Evolutionary conservation across 2,888 invertebrate genomes (phyloP), one percentile per base, ranked within the genome.

Genomic region (Himalopsyche tibetana): DNA sequence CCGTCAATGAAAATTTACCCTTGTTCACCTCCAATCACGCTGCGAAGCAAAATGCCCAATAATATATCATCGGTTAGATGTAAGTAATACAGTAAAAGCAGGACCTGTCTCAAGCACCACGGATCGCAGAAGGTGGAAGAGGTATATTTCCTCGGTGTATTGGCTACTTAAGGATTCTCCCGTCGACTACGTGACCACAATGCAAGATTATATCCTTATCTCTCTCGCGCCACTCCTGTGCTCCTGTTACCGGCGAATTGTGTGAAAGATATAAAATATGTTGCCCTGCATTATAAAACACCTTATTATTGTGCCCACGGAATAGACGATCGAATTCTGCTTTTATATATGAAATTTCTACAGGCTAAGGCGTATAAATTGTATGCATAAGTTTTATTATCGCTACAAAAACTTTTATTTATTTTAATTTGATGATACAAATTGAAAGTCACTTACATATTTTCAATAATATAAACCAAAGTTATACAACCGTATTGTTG

Each of bases 131-230:
- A 42, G 83, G 74, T 80, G 45, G 80, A 55, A 79, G 84, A 84
- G 84, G 80, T 55, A 63, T 63, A 28, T 55, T 79, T 83, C 81
- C 86, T 80, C 80, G 84, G 87, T 84, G 88, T 88, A 88, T 88
- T 88, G 88, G 87, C 88, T 88, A 87, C 88, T 88, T 84, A 87
- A 86, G 87, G 84, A 88, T 88, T 88, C 88, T 87, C 87, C 82
- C 84, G 82, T 80, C 63, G 17, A 55, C 55, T 69, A 88, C 88
- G 88, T 88, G 88, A 88, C 86, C 87, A 86, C 87, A 87, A 88
- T 88, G 85, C 84, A n/a, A 55, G 86, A 88, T 88, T 86, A 86
- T 87, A 87, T 87, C 83, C 87, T 88, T 88, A 87, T 88, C 86
- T 86, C 81, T 36, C 55, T 55, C 51, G 19, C 80, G 63, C 55